These are phyloP conservation scores for Nomada ferruginata DNA, from an alignment of 2,888 invertebrate genomes.

Conservation along the genomic window DNA sequence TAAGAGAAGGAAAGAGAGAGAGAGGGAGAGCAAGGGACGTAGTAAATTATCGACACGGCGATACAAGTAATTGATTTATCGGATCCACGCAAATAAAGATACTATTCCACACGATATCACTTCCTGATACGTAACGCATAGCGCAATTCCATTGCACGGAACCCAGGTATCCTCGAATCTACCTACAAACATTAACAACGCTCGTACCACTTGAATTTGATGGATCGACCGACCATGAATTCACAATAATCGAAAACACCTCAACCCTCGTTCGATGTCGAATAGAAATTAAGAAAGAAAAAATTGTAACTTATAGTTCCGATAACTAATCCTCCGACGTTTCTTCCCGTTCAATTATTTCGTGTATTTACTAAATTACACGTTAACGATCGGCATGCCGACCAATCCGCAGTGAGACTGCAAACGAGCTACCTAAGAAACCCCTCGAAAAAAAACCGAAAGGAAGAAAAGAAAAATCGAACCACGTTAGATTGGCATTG, in stretches of 20 bases:
- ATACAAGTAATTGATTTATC: conserved; percentile 52
- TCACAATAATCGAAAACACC: not conserved
- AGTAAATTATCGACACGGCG: conserved; percentile 44
- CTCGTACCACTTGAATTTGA: not conserved
- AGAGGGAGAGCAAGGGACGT: conserved; percentile 6
- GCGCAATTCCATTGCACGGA: conserved; percentile 1
- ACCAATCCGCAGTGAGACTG: not conserved
- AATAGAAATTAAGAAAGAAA: no score
- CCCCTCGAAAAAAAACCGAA: no score
- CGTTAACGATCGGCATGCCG: not conserved
- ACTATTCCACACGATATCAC: conserved; percentile 23
- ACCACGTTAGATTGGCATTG: not conserved
- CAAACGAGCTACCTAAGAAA: not conserved
- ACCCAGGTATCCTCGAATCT: conserved; percentile 4
- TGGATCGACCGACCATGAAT: not conserved
- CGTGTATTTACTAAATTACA: not conserved
- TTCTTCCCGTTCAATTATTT: not conserved
- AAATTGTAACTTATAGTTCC: not conserved
- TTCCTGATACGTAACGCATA: conserved; percentile 39
- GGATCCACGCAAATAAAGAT: conserved; percentile 50
- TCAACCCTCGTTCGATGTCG: no score
- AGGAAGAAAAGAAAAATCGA: conserved; percentile 3
- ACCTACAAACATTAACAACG: not conserved
- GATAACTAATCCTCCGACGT: not conserved
- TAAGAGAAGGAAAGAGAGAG: not conserved